Evolutionary conservation across 2,797 vertebrate genomes (phyloP).

Genomic region (Borostomias antarcticus): DNA sequence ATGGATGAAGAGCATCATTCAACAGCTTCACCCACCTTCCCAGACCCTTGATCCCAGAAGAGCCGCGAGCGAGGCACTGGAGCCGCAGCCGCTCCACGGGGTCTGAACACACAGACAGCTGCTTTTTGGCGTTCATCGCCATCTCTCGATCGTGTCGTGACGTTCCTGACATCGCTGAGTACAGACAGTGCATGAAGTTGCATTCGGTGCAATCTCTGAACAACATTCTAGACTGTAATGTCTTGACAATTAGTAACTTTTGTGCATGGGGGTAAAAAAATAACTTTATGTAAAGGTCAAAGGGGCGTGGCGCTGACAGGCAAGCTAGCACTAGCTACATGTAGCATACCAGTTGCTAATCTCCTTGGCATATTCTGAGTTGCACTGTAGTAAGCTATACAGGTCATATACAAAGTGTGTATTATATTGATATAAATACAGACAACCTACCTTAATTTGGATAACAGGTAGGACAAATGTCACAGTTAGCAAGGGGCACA

Average conservation of each 20-base stretch:
- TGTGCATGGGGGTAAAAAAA: too few relatives aligned
- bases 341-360: neutral
- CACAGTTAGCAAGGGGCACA: neutral
- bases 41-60: constrained; percentile 93
- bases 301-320: neutral
- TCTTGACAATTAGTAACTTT: too few relatives aligned
- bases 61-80: constrained; percentile 86
- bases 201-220: neutral
- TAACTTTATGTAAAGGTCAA: neutral
- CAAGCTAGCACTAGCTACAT: neutral
- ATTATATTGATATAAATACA: neutral
- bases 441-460: neutral
- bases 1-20: too few relatives aligned
- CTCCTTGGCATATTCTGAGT: neutral
- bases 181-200: neutral
- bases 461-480: neutral
- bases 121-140: constrained; percentile 78
- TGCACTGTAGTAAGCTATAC: too few relatives aligned
- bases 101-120: constrained; percentile 73
- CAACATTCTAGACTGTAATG: neutral
- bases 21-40: constrained; percentile 75
- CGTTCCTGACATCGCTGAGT: constrained; percentile 83
- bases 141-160: constrained; percentile 88
- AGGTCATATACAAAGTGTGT: neutral
- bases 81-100: constrained; percentile 86